Evolutionary conservation across 2,888 invertebrate genomes (phyloP).

Genomic region (Oligia strigilis): DNA sequence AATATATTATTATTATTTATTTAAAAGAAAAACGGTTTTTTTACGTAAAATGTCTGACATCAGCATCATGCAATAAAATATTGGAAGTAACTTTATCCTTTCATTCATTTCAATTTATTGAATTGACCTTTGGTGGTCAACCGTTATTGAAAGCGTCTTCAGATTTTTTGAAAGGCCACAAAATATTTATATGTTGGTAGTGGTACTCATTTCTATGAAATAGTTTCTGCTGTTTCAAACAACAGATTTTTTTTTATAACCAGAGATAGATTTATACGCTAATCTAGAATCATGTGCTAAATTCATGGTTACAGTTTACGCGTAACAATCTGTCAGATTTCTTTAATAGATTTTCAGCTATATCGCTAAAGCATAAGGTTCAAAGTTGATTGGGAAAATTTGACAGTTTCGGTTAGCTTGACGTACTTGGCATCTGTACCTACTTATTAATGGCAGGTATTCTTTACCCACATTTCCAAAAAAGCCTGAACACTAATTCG

Average conservation of each 20-base stretch:
- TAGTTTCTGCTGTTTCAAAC: too few species aligned
- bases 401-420: too few species aligned
- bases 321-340: too few species aligned
- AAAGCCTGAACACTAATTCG: not conserved
- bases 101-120: conserved; percentile 25
- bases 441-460: not conserved
- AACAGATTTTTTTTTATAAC: too few species aligned
- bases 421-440: not conserved
- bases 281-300: too few species aligned
- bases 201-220: too few species aligned
- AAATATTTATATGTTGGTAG: not conserved
- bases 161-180: conserved; percentile 2
- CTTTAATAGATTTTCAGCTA: too few species aligned
- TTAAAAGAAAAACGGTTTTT: not conserved
- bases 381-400: too few species aligned
- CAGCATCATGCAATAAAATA: conserved; percentile 1
- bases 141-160: conserved; percentile 28
- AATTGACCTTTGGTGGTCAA: conserved; percentile 22
- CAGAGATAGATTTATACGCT: too few species aligned
- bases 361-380: too few species aligned
- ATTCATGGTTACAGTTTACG: too few species aligned
- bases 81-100: not conserved
- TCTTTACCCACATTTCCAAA: not conserved
- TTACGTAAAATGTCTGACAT: not conserved
- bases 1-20: too few species aligned